Evolutionary conservation across 2,888 invertebrate genomes (phyloP), one percentile per base, ranked within the genome.

Genomic region (Vanessa cardui): DNA sequence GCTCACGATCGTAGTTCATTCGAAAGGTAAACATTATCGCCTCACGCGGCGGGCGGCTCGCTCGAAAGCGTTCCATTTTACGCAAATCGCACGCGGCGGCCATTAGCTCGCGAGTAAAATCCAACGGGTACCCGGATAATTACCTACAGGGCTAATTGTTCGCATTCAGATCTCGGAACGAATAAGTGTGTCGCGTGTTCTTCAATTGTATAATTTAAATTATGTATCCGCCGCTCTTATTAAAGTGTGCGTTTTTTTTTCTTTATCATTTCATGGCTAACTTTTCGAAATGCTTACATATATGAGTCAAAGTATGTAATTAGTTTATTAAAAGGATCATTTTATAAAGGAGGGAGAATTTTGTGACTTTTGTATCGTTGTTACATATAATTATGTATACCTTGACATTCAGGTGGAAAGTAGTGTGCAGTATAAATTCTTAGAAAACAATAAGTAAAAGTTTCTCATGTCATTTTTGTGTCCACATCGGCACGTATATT

Each of bases 131-230:
- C 79, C 79, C 80, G 85, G 83, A 82, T 88, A 89, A 89, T 89
- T 89, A 85, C 85, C 75, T 72, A 76, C 78, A 73, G 74, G 76
- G 74, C 84, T 89, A 89, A 89, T 89, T 89, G 87, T 87, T 83
- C 78, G 73, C 76, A 76, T 73, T 72, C 74, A 77, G 75, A 74
- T 76, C 76, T 79, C 69, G 78, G 78, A 81, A 82, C 79, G 76
- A 72, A 70, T 66, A 69, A 75, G 74, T 74, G 73, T 73, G 68
- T 74, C 72, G 71, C 74, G 73, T 46, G 59, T 59, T 62, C 59
- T 63, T 68, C 52, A 59, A 52, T 62, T 62, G 39, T 52, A 58
- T 58, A 58, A 26, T 58, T 45, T 45, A 20, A 58, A 54, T 54
- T 54, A 31, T 31, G 15, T 26, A 54, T n/a, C 26, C 16, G n/a